phyloP scores from a whole-genome alignment of 2,113 vertebrate species.

The Casuarius casuarius region DNA sequence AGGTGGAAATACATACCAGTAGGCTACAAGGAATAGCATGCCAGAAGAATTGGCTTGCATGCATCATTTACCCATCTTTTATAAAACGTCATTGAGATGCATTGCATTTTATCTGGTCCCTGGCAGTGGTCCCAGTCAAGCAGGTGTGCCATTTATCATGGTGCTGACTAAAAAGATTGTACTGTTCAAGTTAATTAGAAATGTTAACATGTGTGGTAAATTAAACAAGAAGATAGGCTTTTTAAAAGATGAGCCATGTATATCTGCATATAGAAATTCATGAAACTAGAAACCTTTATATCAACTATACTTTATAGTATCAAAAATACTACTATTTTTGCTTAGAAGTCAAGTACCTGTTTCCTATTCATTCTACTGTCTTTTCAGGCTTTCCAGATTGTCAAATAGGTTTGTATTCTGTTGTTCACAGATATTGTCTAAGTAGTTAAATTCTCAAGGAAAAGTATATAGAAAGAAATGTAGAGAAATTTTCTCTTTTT shows the following conservation, averaged over 20 bases:
- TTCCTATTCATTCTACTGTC: not conserved
- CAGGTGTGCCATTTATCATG: constrained; percentile 65
- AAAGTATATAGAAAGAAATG: not conserved
- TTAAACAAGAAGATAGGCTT: not conserved
- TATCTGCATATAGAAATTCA: constrained; percentile 9
- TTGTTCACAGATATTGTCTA: not conserved
- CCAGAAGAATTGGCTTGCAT: not conserved
- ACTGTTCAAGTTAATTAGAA: constrained; percentile 45
- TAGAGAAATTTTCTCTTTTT: not conserved
- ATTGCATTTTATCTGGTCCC: constrained; percentile 39
- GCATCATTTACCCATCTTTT: constrained; percentile 37
- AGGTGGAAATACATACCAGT: not conserved
- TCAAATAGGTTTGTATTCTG: not conserved
- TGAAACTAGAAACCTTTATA: not conserved
- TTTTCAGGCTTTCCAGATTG: not conserved
- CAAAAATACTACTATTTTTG: not conserved
- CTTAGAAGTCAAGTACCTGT: not conserved
- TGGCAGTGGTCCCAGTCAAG: constrained; percentile 59
- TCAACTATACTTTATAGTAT: not conserved
- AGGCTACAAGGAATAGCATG: not conserved
- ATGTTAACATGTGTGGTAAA: not conserved
- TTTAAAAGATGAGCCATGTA: not conserved
- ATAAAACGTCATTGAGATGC: constrained; percentile 40
- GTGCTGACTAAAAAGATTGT: not conserved
- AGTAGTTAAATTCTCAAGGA: not conserved